These are phyloP conservation scores for Diceros bicornis DNA, from an alignment of 2,797 vertebrate species.

Conservation along the genomic window DNA sequence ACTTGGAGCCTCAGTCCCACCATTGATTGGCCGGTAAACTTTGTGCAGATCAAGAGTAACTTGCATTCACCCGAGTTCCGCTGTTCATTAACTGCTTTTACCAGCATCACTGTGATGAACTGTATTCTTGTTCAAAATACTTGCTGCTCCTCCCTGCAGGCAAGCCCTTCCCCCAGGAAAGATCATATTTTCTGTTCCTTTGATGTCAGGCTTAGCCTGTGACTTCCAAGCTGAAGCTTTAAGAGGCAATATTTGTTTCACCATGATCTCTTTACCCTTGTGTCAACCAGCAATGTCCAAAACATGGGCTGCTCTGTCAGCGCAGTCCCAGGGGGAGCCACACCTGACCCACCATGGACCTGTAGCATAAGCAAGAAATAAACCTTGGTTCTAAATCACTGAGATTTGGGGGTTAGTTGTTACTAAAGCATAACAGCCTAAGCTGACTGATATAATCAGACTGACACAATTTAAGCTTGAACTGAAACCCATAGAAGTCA, in stretches of 20 bases:
- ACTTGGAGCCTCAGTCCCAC: neutral
- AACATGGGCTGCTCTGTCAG: neutral
- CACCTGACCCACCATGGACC: neutral
- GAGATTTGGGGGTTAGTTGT: neutral
- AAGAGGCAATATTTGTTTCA: neutral
- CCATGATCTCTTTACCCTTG: neutral
- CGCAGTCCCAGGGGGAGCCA: neutral
- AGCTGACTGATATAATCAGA: neutral
- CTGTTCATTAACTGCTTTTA: neutral
- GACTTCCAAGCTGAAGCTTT: neutral
- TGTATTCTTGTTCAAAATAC: constrained; percentile 14
- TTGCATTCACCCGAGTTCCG: neutral
- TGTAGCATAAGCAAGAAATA: constrained; percentile 1
- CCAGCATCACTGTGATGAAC: neutral
- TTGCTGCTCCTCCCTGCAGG: neutral
- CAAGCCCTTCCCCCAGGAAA: neutral
- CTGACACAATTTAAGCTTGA: neutral
- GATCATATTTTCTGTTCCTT: neutral
- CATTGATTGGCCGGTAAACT: neutral
- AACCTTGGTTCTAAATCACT: neutral
- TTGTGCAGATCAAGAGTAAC: neutral
- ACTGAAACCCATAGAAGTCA: neutral
- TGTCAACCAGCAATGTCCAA: neutral
- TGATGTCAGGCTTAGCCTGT: neutral
- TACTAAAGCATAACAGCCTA: neutral